These are phyloP conservation scores for Sciurus niger DNA, from an alignment of 2,113 vertebrate genomes.

Conservation along the genomic window DNA sequence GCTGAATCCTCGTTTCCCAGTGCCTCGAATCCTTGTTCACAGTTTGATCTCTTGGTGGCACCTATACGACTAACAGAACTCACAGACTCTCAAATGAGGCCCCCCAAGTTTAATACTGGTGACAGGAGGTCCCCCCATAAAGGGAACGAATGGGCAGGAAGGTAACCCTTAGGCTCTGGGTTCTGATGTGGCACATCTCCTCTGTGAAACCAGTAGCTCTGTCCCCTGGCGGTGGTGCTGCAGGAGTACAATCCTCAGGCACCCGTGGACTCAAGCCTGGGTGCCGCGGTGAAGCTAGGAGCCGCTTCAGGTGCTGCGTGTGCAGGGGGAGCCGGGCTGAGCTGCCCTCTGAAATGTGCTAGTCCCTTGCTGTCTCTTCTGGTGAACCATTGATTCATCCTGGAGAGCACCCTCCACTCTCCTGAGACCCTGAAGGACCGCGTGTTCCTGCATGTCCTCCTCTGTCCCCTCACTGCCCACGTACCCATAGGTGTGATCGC, in stretches of 20 bases:
- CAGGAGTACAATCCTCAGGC: rapidly evolving
- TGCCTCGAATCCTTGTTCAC: neutral
- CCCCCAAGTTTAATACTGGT: neutral
- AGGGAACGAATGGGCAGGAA: no score
- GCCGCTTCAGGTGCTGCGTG: rapidly evolving
- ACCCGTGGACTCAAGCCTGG: rapidly evolving
- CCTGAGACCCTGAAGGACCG: rapidly evolving
- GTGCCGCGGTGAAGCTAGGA: no score
- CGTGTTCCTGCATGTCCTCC: rapidly evolving
- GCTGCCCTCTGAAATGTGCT: rapidly evolving
- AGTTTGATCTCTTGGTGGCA: neutral
- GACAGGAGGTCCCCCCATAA: no score
- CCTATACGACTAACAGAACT: neutral
- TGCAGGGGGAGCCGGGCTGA: no score
- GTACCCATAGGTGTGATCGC: rapidly evolving
- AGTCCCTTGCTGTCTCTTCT: neutral
- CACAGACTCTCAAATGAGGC: neutral
- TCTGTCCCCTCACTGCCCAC: neutral
- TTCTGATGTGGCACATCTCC: rapidly evolving
- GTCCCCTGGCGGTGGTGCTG: rapidly evolving
- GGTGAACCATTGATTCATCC: rapidly evolving
- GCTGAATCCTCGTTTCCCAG: neutral
- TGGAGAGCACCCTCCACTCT: neutral
- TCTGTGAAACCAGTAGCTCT: neutral
- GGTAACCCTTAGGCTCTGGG: rapidly evolving